phyloP scores from a whole-genome alignment of 2,888 invertebrate species.

The Hoplodrina ambigua region DNA sequence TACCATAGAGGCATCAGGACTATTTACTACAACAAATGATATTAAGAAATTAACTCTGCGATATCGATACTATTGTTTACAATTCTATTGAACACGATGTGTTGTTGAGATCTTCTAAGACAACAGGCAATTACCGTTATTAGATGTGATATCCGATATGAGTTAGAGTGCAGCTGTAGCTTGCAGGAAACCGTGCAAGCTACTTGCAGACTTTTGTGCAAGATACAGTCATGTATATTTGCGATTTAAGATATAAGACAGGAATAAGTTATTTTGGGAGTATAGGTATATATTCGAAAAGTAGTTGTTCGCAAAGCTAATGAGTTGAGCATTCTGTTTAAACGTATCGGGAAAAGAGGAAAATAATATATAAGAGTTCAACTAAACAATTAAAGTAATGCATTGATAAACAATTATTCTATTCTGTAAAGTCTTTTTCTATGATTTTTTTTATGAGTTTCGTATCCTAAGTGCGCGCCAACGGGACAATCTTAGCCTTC shows the following conservation, averaged over 20 bases:
- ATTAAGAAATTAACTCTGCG: not conserved
- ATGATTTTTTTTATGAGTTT: too few species aligned
- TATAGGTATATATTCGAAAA: too few species aligned
- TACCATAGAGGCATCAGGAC: too few species aligned
- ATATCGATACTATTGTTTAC: slow-evolving; percentile 7
- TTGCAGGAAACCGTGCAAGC: not conserved
- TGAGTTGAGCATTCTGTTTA: not conserved
- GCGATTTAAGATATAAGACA: too few species aligned
- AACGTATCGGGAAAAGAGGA: not conserved
- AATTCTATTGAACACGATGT: slow-evolving; percentile 2
- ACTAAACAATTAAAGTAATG: too few species aligned
- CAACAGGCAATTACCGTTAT: slow-evolving; percentile 16
- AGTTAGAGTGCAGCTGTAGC: too few species aligned
- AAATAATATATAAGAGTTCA: not conserved
- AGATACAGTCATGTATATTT: too few species aligned
- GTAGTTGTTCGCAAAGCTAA: not conserved
- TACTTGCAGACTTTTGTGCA: not conserved
- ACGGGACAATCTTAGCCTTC: too few species aligned
- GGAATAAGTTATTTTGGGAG: too few species aligned
- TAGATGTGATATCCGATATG: not conserved
- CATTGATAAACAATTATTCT: not conserved
- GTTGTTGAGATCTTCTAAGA: not conserved
- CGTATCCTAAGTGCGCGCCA: too few species aligned
- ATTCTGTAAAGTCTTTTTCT: not conserved
- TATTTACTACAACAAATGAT: not conserved